Evolutionary conservation across 2,113 vertebrate species (phyloP).

Genomic region (Gymnorhina tibicen): DNA sequence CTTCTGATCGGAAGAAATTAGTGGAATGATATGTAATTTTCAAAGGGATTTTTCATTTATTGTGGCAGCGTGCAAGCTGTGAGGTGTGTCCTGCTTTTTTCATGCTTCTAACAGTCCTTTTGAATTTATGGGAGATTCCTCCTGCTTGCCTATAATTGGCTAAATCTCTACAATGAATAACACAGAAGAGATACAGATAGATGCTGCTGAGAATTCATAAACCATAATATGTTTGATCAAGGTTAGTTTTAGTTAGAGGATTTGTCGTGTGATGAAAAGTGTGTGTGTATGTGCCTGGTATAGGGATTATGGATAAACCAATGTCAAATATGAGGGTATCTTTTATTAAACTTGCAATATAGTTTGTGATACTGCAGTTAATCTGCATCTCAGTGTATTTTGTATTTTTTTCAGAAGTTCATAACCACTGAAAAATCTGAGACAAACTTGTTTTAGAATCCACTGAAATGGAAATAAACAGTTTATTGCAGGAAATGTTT

Average conservation of each 20-base stretch:
- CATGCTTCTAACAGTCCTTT: not conserved
- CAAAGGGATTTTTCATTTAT: not conserved
- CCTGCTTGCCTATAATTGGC: not conserved
- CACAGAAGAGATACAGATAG: not conserved
- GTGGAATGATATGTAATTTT: not conserved
- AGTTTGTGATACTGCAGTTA: not conserved
- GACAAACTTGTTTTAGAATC: not conserved
- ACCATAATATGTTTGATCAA: not conserved
- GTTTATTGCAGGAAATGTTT: not conserved
- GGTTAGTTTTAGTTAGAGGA: not conserved
- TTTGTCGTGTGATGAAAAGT: not conserved
- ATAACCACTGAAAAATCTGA: not conserved
- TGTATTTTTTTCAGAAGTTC: not conserved
- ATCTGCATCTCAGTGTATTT: not conserved
- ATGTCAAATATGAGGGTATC: not conserved
- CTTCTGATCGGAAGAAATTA: not conserved
- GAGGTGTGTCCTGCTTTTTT: not conserved
- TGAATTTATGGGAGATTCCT: not conserved
- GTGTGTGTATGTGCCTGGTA: not conserved
- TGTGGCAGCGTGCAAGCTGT: not conserved
- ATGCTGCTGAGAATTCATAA: not conserved
- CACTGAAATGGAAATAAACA: not conserved
- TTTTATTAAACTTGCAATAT: not conserved
- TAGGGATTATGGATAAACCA: slow-evolving; percentile 11
- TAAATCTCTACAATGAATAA: not conserved